phyloP scores from a whole-genome alignment of 2,797 vertebrate genomes.

The Limosa lapponica region DNA sequence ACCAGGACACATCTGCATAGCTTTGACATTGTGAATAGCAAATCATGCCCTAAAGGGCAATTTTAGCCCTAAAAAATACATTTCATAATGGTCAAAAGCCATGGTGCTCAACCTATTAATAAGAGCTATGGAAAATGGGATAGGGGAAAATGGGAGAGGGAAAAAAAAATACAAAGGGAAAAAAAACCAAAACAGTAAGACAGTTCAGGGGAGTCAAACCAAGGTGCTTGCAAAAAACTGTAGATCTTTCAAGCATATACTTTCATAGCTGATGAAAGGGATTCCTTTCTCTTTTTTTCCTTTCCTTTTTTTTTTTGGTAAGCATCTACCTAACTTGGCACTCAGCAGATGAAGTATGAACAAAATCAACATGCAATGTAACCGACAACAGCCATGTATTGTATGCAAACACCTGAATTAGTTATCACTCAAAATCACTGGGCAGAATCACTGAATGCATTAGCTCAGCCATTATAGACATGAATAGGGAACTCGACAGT shows the following conservation, averaged over 20 bases:
- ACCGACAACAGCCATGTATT: neutral
- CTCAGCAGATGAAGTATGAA: neutral
- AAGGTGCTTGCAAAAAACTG: neutral
- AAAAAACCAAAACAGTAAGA: neutral
- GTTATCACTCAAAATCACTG: neutral
- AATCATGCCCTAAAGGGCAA: neutral
- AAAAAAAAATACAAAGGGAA: fast-evolving
- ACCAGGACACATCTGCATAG: neutral
- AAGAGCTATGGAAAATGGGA: neutral
- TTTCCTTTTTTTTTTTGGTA: neutral
- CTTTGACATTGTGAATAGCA: neutral
- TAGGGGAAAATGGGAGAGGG: neutral
- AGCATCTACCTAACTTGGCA: neutral
- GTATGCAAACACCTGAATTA: neutral
- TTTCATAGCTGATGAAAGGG: neutral
- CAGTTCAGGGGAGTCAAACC: neutral
- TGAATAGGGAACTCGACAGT: neutral
- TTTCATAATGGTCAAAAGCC: neutral
- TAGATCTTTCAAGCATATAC: neutral
- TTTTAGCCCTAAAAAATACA: neutral
- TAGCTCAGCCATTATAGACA: neutral
- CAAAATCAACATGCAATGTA: neutral
- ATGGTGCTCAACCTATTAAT: neutral
- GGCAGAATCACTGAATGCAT: neutral
- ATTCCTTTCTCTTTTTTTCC: neutral